phyloP scores from a whole-genome alignment of 2,888 invertebrate species.

The Harpalus rufipes region DNA sequence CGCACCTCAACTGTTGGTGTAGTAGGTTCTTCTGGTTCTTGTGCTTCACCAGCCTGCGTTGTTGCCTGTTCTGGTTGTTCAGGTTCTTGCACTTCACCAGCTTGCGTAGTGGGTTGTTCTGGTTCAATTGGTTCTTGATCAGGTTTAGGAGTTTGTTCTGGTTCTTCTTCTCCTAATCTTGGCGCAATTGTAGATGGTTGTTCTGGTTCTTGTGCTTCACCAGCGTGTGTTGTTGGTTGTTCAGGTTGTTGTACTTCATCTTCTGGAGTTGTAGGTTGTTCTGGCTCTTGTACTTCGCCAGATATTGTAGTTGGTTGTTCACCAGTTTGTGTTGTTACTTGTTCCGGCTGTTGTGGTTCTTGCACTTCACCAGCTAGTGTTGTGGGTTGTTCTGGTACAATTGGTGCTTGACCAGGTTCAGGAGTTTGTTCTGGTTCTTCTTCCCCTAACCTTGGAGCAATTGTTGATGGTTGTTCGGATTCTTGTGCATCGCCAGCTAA shows the following conservation, averaged over 20 bases:
- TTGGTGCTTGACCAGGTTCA: conserved; percentile 10
- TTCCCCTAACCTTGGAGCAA: conserved; percentile 36
- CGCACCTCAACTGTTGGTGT: conserved; percentile 38
- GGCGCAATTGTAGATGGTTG: neutral
- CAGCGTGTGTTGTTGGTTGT: conserved; percentile 48
- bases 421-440: conserved; percentile 8
- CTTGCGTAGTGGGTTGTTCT: conserved; percentile 58
- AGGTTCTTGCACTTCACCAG: conserved; percentile 57
- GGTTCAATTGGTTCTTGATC: conserved; percentile 56
- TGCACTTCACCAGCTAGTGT: conserved; percentile 53
- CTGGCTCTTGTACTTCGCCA: conserved; percentile 26
- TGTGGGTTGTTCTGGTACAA: conserved; percentile 67
- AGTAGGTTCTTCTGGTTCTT: conserved; percentile 67
- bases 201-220: conserved; percentile 32
- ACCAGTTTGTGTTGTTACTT: conserved; percentile 21
- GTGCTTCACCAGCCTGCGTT: neutral
- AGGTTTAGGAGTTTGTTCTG: conserved; percentile 24
- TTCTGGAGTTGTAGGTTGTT: neutral
- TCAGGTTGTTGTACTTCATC: neutral
- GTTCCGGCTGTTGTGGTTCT: conserved; percentile 61
- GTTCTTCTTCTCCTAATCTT: neutral
- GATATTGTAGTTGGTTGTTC: conserved; percentile 45
- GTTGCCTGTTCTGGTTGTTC: conserved; percentile 48
- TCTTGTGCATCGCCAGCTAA: conserved; percentile 41
- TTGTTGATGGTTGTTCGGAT: conserved; percentile 42